Percentiles rank a stretch among this genome's conserved stretches.
These are phyloP conservation scores for Cladopsammia gracilis DNA, from an alignment of 64 coral and sea anemone species.

Conservation along the genomic window DNA sequence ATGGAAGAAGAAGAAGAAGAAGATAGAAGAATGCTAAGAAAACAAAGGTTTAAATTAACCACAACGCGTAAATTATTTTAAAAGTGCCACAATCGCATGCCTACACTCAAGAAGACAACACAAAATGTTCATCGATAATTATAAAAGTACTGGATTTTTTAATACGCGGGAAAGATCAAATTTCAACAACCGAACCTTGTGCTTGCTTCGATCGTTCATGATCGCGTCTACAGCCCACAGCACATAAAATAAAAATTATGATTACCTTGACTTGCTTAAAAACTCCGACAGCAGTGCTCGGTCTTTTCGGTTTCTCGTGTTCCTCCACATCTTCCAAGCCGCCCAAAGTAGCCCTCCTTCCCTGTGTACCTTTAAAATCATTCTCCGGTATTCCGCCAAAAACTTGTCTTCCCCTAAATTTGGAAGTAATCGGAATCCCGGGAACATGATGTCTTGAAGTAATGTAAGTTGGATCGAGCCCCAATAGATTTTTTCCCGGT, in stretches of 20 bases:
- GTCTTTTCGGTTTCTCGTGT: constrained; percentile 88
- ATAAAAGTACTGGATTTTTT: background rate
- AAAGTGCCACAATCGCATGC: too few species aligned
- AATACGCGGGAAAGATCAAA: background rate
- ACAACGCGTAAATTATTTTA: too few species aligned
- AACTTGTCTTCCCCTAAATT: constrained; percentile 93
- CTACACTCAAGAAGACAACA: too few species aligned
- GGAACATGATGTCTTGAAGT: constrained; percentile 98
- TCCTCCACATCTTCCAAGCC: constrained; percentile 92
- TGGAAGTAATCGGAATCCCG: constrained; percentile 79
- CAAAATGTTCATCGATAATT: too few species aligned
- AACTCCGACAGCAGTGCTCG: constrained; percentile 78
- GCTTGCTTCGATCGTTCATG: background rate
- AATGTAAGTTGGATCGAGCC: constrained; percentile 96
- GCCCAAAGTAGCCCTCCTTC: constrained; percentile 91
- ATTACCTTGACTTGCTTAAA: constrained; percentile 84
- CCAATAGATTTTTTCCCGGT: constrained; percentile 82
- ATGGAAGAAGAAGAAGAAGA: too few species aligned
- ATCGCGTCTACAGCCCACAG: background rate
- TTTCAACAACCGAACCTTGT: constrained; percentile 20
- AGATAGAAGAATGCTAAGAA: too few species aligned
- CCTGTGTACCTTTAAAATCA: constrained; percentile 81
- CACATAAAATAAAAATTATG: background rate
- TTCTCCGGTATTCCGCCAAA: constrained; percentile 95
- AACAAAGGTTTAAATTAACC: too few species aligned